Percentiles rank a stretch among this genome's conserved stretches.
Evolutionary conservation across 2,797 vertebrate genomes (phyloP).

Genomic region (Ispidina picta): DNA sequence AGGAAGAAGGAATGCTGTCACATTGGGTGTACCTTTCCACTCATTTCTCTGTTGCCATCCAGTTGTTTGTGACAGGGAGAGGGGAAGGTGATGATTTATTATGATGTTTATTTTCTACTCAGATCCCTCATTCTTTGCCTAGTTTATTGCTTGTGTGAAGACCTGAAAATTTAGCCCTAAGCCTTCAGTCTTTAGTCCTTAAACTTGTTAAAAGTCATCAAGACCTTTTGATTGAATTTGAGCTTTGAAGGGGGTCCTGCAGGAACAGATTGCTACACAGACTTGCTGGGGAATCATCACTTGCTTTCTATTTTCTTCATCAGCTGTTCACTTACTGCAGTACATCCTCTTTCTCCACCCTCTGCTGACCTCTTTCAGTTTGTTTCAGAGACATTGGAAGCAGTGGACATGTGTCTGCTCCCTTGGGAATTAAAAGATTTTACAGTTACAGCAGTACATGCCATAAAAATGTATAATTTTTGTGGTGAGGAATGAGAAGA

Average conservation of each 20-base stretch:
- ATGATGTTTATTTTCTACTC: not conserved
- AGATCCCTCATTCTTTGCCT: not conserved
- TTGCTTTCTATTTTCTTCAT: not conserved
- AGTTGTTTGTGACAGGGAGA: not conserved
- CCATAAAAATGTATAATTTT: not conserved
- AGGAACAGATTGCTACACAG: not conserved
- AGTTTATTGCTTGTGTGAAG: not conserved
- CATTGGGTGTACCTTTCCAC: not conserved
- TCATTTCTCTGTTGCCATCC: not conserved
- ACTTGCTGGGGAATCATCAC: not conserved
- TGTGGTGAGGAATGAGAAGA: not conserved
- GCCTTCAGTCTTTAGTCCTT: not conserved
- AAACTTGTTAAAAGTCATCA: not conserved
- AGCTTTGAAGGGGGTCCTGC: not conserved
- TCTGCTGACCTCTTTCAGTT: not conserved
- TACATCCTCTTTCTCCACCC: not conserved
- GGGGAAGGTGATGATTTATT: not conserved
- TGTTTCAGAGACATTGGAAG: not conserved
- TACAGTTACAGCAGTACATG: not conserved
- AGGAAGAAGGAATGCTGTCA: not conserved
- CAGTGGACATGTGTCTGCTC: rapidly evolving
- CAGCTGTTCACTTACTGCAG: not conserved
- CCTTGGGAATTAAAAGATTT: not conserved
- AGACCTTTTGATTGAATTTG: not conserved
- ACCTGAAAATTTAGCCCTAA: not conserved